Evolutionary conservation across 1,140 invertebrate genomes (phyloP), one percentile per base, ranked within the genome.

Genomic region (Leptopilina boulardi): DNA sequence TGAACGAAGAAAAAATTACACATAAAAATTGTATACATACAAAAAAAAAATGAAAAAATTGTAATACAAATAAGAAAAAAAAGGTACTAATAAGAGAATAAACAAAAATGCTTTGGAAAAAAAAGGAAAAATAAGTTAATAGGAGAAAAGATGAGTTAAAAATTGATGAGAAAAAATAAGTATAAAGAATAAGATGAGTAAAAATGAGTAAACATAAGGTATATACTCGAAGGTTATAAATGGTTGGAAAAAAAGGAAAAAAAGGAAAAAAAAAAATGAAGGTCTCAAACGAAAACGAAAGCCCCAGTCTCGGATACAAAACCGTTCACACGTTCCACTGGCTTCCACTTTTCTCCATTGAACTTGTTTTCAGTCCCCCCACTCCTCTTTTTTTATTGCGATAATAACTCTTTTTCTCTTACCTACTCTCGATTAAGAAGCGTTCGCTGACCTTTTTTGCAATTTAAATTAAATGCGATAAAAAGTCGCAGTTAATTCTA

Each of bases 141-240:
- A 30, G 26, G 2, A 30, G 26, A 30, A 30, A 30, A 30, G 26
- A 30, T 30, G 26, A 30, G 26, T 30, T 30, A 5, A 30, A 5
- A 30, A 30, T 5, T 30, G 26, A 30, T 30, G 5, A 30, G 26
- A 30, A 30, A 30, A 30, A 5, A 30, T n/a, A 30, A 87, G 86
- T 87, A n/a, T n/a, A 83, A 85, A 79, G 85, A 87, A 82, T 80
- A 80, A 81, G 76, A 77, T 83, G 81, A 80, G 80, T 84, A 87
- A 88, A 86, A 83, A 84, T 26, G 21, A 87, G 86, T 86, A 87
- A 86, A 75, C 83, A 82, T 88, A 88, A 88, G 86, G n/a, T n/a
- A n/a, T 88, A 88, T 88, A 88, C 79, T 85, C 79, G 82, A 84
- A 86, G 86, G 86, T 85, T 51, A 51, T n/a, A 51, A 85, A 80